Conservation (phyloP, 2,113 vertebrate species). For the Elephas maximus region DNA sequence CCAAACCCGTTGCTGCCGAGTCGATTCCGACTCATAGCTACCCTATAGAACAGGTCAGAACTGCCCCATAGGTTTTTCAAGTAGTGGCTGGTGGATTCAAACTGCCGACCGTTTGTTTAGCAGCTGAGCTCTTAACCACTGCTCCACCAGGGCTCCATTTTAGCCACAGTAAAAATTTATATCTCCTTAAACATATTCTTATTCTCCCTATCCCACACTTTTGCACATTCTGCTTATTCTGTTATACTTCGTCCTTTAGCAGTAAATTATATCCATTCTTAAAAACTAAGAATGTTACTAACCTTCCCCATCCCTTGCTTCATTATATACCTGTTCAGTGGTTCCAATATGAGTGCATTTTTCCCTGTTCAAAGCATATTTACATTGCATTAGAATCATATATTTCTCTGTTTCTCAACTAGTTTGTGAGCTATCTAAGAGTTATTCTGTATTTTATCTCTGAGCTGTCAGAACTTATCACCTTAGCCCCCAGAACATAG, state of each 20-base stretch:
- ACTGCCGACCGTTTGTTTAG: no score
- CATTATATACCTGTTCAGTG: neutral
- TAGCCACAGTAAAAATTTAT: neutral
- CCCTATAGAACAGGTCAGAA: no score
- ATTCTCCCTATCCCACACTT: neutral
- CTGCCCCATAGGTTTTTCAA: no score
- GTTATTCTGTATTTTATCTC: neutral
- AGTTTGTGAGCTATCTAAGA: neutral
- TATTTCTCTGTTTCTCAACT: neutral
- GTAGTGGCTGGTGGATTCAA: no score
- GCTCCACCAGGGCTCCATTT: no score
- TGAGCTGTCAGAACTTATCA: neutral
- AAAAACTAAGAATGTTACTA: neutral
- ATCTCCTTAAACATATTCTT: neutral
- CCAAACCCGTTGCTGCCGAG: no score
- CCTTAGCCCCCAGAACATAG: neutral
- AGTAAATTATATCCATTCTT: neutral
- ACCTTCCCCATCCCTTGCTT: neutral
- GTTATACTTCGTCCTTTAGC: neutral
- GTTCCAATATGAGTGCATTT: neutral
- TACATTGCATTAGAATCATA: neutral
- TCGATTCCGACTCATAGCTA: no score
- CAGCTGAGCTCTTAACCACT: no score
- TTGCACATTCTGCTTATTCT: neutral
- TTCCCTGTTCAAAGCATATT: neutral